A percentile compares a stretch with the other conserved stretches of the same genome.
Evolutionary conservation across 1,140 invertebrate genomes (phyloP).

Genomic region (Pararge aegeria): DNA sequence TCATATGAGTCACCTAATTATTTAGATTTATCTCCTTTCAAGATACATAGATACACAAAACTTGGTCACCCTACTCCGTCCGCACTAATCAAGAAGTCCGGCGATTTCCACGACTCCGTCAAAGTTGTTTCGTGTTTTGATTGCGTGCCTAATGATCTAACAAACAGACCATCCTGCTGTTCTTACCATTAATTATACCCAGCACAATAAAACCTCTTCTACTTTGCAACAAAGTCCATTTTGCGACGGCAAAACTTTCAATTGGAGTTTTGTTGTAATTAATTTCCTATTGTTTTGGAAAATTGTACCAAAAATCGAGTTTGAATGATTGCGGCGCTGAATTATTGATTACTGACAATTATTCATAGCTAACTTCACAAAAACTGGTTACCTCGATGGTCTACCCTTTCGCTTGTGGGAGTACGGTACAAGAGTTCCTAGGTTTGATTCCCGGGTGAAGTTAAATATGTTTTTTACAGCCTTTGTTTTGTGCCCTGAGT

Average conservation of each 20-base stretch:
- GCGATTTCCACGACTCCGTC: constrained; percentile 57
- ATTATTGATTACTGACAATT: background rate
- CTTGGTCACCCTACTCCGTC: constrained; percentile 27
- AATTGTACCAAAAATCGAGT: constrained; percentile 3
- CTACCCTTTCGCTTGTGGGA: too few relatives aligned
- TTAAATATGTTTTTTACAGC: too few relatives aligned
- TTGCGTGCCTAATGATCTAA: constrained; percentile 58
- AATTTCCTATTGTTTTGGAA: constrained; percentile 7
- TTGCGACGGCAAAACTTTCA: background rate
- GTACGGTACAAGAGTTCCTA: too few relatives aligned
- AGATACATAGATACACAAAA: background rate
- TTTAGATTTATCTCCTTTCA: background rate
- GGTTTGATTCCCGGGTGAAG: too few relatives aligned
- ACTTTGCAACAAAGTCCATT: background rate
- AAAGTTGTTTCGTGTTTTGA: constrained; percentile 58
- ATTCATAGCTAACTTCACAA: background rate
- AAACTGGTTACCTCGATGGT: too few relatives aligned
- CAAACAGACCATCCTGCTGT: constrained; percentile 34
- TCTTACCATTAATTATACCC: background rate
- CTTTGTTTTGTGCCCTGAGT: too few relatives aligned
- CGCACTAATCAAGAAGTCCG: constrained; percentile 54
- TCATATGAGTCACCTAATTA: too few relatives aligned
- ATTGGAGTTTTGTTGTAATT: background rate
- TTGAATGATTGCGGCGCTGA: background rate
- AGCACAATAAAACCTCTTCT: background rate